A percentile compares a stretch with the other conserved stretches of the same genome.
Conservation (phyloP, 2,797 vertebrate genomes). For the Emys orbicularis region DNA sequence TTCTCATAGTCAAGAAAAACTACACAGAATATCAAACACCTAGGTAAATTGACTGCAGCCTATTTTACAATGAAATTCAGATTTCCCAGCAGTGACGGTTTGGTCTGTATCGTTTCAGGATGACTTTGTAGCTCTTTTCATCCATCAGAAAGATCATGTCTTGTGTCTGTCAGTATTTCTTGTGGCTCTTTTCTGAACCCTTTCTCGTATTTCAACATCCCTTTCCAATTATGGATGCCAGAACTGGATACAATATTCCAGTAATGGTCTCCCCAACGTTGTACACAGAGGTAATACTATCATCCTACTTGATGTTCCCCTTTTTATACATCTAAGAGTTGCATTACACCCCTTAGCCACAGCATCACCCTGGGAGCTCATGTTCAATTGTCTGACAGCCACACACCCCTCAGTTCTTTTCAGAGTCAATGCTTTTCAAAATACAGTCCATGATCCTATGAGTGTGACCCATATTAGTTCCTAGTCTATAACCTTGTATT, state of each 20-base stretch:
- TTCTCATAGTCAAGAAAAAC: neutral
- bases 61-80: neutral
- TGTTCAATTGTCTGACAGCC: fast-evolving
- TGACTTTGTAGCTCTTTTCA: neutral
- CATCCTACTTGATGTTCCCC: fast-evolving
- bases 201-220: neutral
- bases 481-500: neutral
- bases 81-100: neutral
- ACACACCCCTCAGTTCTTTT: neutral
- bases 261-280: neutral
- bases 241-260: neutral
- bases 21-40: fast-evolving
- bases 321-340: neutral
- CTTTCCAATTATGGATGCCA: neutral
- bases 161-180: neutral
- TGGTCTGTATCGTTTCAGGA: neutral
- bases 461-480: neutral
- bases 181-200: neutral
- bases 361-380: neutral
- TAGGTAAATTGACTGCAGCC: neutral
- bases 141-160: neutral
- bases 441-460: neutral
- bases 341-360: neutral
- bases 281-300: neutral
- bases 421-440: neutral